Evolutionary conservation across 2,888 invertebrate species (phyloP).

Genomic region (Palloptera scutellata): DNA sequence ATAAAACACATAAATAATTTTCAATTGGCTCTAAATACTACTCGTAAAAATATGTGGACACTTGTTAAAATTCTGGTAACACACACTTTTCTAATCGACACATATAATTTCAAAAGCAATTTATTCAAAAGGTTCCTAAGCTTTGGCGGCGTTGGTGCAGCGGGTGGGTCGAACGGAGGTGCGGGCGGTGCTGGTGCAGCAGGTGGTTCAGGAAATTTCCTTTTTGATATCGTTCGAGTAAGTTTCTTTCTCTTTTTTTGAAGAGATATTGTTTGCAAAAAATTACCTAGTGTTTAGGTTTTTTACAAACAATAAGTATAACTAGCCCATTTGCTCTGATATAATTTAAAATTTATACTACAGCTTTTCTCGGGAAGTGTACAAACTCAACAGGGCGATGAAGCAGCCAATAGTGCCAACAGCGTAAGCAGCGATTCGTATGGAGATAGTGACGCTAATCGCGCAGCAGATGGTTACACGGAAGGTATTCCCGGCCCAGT

Average conservation of each 20-base stretch:
- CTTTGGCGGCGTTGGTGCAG: slow-evolving; percentile 65
- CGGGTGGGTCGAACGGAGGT: slow-evolving; percentile 45
- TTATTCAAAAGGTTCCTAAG: slow-evolving; percentile 60
- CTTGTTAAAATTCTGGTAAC: slow-evolving; percentile 41
- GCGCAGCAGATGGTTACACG: slow-evolving; percentile 70
- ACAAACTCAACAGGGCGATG: slow-evolving; percentile 69
- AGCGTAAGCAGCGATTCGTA: slow-evolving; percentile 63
- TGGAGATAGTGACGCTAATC: slow-evolving; percentile 68
- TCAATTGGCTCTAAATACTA: slow-evolving; percentile 11
- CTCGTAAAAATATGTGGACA: not conserved
- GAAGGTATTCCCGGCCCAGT: slow-evolving; percentile 89
- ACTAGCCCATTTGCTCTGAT: no score
- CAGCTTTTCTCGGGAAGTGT: slow-evolving; percentile 84
- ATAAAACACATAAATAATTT: no score
- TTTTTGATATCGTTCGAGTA: slow-evolving; percentile 89
- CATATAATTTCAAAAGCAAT: slow-evolving; percentile 48
- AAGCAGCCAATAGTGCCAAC: slow-evolving; percentile 66
- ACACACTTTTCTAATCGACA: slow-evolving; percentile 26
- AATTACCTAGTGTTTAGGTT: no score
- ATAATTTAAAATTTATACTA: no score
- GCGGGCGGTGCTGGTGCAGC: slow-evolving; percentile 63
- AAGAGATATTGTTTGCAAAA: not conserved
- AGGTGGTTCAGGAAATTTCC: slow-evolving; percentile 87
- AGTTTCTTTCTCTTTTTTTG: slow-evolving; percentile 62
- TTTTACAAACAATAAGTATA: no score